Conservation (phyloP, 1,140 invertebrate species). For the Andrena cerasifolii region DNA sequence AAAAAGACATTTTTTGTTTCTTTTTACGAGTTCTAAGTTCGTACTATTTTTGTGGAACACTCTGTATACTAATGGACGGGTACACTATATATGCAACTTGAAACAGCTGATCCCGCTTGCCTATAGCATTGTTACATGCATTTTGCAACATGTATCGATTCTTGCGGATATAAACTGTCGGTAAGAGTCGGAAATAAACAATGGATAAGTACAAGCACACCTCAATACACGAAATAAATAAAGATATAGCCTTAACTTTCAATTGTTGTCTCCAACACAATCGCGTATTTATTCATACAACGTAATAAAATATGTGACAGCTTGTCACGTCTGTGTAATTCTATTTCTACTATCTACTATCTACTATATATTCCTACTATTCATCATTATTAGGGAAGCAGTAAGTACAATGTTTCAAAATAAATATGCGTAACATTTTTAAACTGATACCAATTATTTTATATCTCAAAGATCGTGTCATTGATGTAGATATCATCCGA, state of each 20-base stretch:
- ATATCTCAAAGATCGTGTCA: no score
- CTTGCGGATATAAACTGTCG: neutral
- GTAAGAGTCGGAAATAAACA: conserved; percentile 11
- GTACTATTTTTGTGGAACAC: no score
- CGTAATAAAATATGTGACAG: neutral
- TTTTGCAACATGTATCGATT: neutral
- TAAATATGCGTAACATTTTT: neutral
- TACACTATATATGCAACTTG: neutral
- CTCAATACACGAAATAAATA: neutral
- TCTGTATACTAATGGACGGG: no score
- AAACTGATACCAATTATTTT: neutral
- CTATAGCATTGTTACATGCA: no score
- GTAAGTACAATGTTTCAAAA: conserved; percentile 31
- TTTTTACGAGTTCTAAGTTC: no score
- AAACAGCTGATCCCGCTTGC: neutral
- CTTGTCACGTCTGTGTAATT: neutral
- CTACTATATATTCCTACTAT: no score
- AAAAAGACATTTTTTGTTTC: no score
- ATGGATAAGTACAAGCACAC: neutral
- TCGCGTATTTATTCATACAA: neutral
- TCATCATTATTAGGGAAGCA: conserved; percentile 18
- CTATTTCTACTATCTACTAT: conserved; percentile 7
- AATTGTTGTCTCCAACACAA: neutral
- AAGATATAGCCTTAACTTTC: neutral
- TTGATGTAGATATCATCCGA: neutral